A percentile compares a stretch with the other conserved stretches of the same genome.
Conservation (phyloP, 2,888 invertebrate species). For the Caenorhabditis sp. region DNA sequence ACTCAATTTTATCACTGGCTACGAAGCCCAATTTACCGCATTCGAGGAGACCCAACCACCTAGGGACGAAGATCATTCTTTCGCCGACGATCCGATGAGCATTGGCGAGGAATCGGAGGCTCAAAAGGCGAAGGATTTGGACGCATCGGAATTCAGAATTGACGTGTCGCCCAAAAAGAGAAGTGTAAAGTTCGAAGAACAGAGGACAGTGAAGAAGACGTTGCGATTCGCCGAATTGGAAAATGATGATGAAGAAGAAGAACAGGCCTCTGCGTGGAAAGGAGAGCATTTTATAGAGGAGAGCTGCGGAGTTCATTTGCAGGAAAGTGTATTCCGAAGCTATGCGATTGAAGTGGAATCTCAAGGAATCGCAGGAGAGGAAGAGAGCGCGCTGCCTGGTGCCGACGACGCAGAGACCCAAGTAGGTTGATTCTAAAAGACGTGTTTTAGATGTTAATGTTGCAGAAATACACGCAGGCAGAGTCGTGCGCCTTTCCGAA, state of each 20-base stretch:
- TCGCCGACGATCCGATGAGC: constrained; percentile 27
- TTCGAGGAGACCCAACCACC: constrained; percentile 16
- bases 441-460: neutral
- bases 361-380: neutral
- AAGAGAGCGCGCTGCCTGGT: neutral
- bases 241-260: too few species aligned
- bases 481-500: constrained; percentile 11
- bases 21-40: constrained; percentile 26
- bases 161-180: constrained; percentile 30
- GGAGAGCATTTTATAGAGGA: constrained; percentile 36
- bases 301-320: constrained; percentile 21
- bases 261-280: constrained; percentile 7
- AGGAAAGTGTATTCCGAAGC: constrained; percentile 7
- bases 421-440: neutral
- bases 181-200: neutral
- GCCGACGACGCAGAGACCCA: constrained; percentile 10
- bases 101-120: constrained; percentile 26
- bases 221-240: constrained; percentile 26
- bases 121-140: constrained; percentile 12
- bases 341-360: constrained; percentile 47
- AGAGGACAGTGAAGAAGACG: constrained; percentile 5
- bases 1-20: constrained; percentile 34
- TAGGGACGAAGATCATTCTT: neutral
- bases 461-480: constrained; percentile 25
- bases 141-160: constrained; percentile 11